Evolutionary conservation across 2,113 vertebrate species (phyloP).

Genomic region (Heloderma charlesbogerti): DNA sequence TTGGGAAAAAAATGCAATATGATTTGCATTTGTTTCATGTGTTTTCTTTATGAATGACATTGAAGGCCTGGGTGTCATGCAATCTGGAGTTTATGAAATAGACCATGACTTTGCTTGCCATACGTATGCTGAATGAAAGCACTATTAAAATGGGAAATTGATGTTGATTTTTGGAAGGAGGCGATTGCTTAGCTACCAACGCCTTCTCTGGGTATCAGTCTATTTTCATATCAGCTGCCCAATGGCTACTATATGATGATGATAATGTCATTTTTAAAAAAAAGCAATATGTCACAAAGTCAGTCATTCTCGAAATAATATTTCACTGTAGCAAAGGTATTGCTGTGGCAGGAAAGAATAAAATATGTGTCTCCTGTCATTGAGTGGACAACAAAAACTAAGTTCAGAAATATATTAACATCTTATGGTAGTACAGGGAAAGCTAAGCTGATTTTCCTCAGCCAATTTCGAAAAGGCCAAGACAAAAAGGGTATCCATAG

Average conservation of each 20-base stretch:
- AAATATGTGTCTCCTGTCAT: constrained; percentile 41
- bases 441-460: background rate
- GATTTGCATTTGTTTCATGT: constrained; percentile 50
- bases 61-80: constrained; percentile 51
- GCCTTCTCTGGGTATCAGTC: constrained; percentile 44
- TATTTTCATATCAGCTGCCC: constrained; percentile 48
- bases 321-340: constrained; percentile 36
- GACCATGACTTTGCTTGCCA: constrained; percentile 26
- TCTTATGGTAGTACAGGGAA: background rate
- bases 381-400: constrained; percentile 39
- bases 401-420: constrained; percentile 15
- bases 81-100: constrained; percentile 28
- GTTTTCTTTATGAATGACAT: constrained; percentile 42
- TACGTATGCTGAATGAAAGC: constrained; percentile 53
- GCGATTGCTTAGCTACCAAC: constrained; percentile 28
- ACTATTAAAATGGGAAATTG: constrained; percentile 51
- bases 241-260: constrained; percentile 34
- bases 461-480: background rate
- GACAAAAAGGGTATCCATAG: background rate
- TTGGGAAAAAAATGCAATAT: constrained; percentile 24
- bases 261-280: constrained; percentile 47
- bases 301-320: constrained; percentile 49
- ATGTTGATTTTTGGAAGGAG: constrained; percentile 51
- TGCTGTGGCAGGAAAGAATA: constrained; percentile 43
- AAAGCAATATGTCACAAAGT: constrained; percentile 30